A percentile compares a stretch with the other conserved stretches of the same genome.
Evolutionary conservation across 2,113 vertebrate genomes (phyloP).

Genomic region (Euleptes europaea): DNA sequence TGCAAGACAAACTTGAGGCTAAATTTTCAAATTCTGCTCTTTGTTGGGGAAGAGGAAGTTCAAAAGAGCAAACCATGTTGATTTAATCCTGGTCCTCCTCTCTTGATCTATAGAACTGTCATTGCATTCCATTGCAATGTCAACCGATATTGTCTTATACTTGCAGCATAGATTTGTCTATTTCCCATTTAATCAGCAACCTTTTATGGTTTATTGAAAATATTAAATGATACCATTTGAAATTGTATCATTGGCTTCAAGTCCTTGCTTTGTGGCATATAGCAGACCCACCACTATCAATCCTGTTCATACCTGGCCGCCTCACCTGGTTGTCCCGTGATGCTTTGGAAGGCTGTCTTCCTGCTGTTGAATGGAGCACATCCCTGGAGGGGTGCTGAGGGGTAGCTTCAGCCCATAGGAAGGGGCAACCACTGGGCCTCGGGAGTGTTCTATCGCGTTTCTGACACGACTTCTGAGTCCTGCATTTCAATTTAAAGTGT

Average conservation of each 20-base stretch:
- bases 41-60: slow-evolving; percentile 9
- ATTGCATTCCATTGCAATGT: neutral
- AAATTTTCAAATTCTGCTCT: neutral
- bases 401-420: no score
- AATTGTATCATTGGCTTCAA: slow-evolving; percentile 13
- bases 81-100: neutral
- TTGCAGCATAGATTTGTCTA: neutral
- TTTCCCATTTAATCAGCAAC: neutral
- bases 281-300: neutral
- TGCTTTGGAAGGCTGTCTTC: no score
- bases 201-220: neutral
- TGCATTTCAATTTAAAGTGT: neutral
- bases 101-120: slow-evolving; percentile 1
- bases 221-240: neutral
- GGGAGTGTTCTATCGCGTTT: neutral
- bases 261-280: neutral
- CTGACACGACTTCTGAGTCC: neutral
- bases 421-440: no score
- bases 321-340: no score
- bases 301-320: no score
- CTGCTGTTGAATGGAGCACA: no score
- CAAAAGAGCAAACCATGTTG: neutral
- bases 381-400: no score
- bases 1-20: slow-evolving; percentile 3
- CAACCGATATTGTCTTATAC: neutral